Conservation (phyloP, 2,113 vertebrate species). For the Channa argus region DNA sequence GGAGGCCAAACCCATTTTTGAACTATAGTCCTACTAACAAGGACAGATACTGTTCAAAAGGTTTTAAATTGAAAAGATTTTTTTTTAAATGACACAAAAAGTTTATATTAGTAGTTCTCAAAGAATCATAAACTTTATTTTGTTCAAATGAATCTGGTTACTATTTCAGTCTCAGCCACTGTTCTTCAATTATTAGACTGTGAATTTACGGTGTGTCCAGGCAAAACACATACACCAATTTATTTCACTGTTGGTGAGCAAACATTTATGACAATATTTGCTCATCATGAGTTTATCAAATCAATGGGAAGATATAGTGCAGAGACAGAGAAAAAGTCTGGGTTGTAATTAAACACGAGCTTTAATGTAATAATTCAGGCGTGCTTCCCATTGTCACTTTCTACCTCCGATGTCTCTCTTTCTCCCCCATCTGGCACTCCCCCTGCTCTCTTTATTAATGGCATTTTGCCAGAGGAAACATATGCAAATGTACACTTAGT, state of each 20-base stretch:
- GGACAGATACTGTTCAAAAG: neutral
- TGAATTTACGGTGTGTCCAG: neutral
- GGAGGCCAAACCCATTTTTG: neutral
- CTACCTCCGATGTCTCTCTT: neutral
- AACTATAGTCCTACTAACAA: neutral
- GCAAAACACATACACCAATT: neutral
- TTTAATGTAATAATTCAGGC: conserved; percentile 35
- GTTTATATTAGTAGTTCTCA: no score
- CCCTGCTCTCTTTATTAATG: neutral
- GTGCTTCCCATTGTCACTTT: conserved; percentile 10
- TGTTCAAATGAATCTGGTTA: neutral
- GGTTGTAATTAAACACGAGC: conserved; percentile 40
- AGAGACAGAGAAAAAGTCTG: conserved; percentile 15
- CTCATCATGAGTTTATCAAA: conserved; percentile 17
- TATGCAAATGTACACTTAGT: conserved; percentile 29
- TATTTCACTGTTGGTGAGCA: conserved; percentile 23
- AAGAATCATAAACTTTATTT: no score
- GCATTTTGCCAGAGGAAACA: conserved; percentile 29
- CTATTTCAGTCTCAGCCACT: neutral
- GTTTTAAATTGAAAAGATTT: no score
- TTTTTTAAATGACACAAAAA: no score
- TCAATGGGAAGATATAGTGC: conserved; percentile 49
- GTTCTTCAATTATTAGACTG: neutral
- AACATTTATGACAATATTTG: conserved; percentile 20
- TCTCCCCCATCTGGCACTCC: conserved; percentile 1